Base-by-base conservation (phyloP, 2,888 invertebrate genomes). In the Cosmia trapezina region DNA sequence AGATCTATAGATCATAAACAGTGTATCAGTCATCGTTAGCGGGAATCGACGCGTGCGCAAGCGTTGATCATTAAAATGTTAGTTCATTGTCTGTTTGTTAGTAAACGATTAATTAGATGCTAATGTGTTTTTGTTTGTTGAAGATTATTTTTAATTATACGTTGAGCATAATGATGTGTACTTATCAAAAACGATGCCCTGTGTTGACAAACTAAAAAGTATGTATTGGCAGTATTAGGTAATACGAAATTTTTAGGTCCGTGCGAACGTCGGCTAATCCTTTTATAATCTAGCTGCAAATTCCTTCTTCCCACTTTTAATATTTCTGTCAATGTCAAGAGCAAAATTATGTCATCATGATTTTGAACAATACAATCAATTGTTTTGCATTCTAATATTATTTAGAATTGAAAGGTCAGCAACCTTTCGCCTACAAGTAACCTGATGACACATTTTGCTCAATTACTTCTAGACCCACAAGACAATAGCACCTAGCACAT, bases 21-120 rank as follows among this genome's bases (percentile, higher is more conserved):
- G 75, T 74, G 80, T 73, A 85, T 87, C 83, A 87, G 84, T 90
- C 90, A 89, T 87, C 87, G 84, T 85, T 88, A 85, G 84, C 81
- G 76, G 69, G 87, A 89, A 88, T 80, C 84, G 81, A 83, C 86
- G 86, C 84, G 67, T 53, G 83, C 83, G 81, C 81, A 79, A 57
- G 43, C 37, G 56, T 17, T 11, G 41, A 60, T 51, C 62, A 69
- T 78, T 78, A 74, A 76, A 73, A 59, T 57, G 68, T 75, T 67
- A 73, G 63, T 76, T 57, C 51, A 53, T 33, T 59, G 17, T 80
- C 75, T 51, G 63, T 70, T 74, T 78, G 73, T 63, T 78, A n/a
- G 74, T 73, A 53, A 74, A 54, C 45, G 22, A 57, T 74, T 76
- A 61, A 76, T 78, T 81, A 47, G 41, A 78, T 76, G 76, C 41